These are phyloP conservation scores for Eupristina koningsbergeri DNA, from an alignment of 1,140 invertebrate species.

Conservation along the genomic window DNA sequence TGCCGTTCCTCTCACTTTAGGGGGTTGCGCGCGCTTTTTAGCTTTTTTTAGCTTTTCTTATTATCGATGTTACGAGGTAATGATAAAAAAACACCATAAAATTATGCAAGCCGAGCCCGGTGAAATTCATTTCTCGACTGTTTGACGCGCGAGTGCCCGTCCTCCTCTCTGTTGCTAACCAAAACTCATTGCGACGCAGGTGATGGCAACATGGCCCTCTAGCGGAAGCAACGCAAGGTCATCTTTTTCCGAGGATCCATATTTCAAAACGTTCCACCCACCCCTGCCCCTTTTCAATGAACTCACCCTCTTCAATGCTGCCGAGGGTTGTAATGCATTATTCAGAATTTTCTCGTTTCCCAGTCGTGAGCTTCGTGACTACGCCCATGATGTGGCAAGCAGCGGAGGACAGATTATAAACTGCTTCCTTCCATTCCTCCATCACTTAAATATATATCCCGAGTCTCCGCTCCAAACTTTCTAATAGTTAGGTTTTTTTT, in stretches of 20 bases:
- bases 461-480: constrained; percentile 30
- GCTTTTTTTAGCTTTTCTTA: constrained; percentile 56
- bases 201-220: too few relatives aligned
- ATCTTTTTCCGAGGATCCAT: not conserved
- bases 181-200: constrained; percentile 16
- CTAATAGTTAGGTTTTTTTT: constrained; percentile 40
- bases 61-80: constrained; percentile 73
- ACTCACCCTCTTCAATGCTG: constrained; percentile 40
- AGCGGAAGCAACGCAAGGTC: too few relatives aligned
- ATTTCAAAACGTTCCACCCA: not conserved
- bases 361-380: not conserved
- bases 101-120: constrained; percentile 66
- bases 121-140: not conserved
- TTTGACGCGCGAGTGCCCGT: not conserved
- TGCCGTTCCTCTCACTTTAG: constrained; percentile 66
- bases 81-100: constrained; percentile 74
- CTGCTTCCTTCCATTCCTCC: not conserved
- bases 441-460: not conserved
- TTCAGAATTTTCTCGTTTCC: constrained; percentile 54
- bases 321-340: constrained; percentile 52
- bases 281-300: too few relatives aligned
- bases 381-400: too few relatives aligned
- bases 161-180: not conserved
- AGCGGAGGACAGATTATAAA: not conserved
- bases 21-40: not conserved